Percentiles rank a stretch among this genome's conserved stretches.
Conservation (phyloP, 1,140 invertebrate species). For the Caenorhabditis inopinata region DNA sequence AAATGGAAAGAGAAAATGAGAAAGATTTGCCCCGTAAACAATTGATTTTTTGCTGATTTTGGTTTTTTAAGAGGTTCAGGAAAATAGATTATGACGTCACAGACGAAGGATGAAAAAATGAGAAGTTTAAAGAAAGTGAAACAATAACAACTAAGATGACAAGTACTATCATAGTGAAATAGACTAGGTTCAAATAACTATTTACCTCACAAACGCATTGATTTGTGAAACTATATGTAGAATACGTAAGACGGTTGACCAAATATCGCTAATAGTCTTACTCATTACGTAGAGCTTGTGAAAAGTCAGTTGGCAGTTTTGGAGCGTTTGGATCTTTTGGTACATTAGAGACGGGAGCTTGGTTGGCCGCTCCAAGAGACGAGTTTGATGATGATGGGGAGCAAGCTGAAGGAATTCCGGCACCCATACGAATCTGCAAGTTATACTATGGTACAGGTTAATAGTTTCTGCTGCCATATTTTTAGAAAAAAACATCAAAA, state of each 20-base stretch:
- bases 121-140: not conserved
- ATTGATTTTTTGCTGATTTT: slow-evolving; percentile 13
- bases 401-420: not conserved
- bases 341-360: not conserved
- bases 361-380: not conserved
- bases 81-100: slow-evolving; percentile 22
- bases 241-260: no score
- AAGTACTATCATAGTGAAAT: not conserved
- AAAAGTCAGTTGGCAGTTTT: slow-evolving; percentile 5
- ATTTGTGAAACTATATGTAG: not conserved
- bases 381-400: not conserved
- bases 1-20: not conserved
- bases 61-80: not conserved
- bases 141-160: not conserved
- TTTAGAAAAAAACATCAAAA: no score
- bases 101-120: not conserved
- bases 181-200: not conserved
- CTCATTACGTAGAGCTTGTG: not conserved
- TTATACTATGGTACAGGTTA: no score
- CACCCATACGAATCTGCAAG: not conserved
- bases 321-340: slow-evolving; percentile 14
- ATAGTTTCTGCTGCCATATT: no score
- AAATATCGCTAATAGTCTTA: not conserved
- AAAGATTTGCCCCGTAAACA: not conserved
- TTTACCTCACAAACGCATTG: no score